Evolutionary conservation across 2,888 invertebrate species (phyloP).

Genomic region (Halictus ligatus): DNA sequence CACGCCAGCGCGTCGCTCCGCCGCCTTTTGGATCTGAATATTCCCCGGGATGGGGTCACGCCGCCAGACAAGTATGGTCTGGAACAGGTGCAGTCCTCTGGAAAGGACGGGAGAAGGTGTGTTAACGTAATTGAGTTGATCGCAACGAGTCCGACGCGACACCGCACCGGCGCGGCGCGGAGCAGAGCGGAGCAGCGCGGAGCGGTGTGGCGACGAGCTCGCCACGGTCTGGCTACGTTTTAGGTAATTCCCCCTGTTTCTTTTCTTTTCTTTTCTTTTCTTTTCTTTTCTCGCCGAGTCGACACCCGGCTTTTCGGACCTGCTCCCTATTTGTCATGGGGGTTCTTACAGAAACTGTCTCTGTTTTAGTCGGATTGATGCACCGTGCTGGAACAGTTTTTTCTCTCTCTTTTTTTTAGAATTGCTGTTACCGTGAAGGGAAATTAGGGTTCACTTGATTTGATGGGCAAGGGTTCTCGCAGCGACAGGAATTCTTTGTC

Average conservation of each 20-base stretch:
- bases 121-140: conserved; percentile 35
- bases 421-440: not conserved
- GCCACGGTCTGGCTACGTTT: conserved; percentile 8
- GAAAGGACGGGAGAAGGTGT: conserved; percentile 17
- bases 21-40: conserved; percentile 31
- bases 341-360: not conserved
- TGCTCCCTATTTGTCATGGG: not conserved
- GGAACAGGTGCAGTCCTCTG: conserved; percentile 28
- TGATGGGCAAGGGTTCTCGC: not conserved
- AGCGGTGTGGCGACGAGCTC: not conserved
- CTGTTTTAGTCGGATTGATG: not conserved
- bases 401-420: too few species aligned
- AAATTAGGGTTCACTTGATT: not conserved
- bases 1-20: conserved; percentile 49
- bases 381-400: not conserved
- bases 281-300: not conserved
- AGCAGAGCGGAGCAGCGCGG: too few species aligned
- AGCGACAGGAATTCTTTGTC: not conserved
- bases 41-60: conserved; percentile 20
- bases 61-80: conserved; percentile 21
- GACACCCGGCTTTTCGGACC: conserved; percentile 1
- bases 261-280: not conserved
- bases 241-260: not conserved
- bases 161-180: not conserved
- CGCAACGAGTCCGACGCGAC: conserved; percentile 17